Evolutionary conservation across 1,140 invertebrate species (phyloP), one percentile per base, ranked within the genome.

Genomic region (Plodia interpunctella): DNA sequence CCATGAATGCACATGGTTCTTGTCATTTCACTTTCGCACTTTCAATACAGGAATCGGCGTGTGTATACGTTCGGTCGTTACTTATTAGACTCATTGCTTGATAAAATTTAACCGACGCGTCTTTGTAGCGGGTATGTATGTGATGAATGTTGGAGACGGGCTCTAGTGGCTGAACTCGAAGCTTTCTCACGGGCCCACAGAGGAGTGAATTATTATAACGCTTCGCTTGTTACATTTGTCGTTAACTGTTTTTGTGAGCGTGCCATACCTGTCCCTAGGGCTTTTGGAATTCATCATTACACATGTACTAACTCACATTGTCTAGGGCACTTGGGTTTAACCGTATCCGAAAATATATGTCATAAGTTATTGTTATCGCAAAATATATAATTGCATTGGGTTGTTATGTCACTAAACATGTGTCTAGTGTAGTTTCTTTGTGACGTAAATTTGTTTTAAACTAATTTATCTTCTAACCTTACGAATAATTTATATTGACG

Each of bases 201-300:
- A 68, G 63, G 62, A 67, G 70, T 68, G 68, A 68, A 61, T 68
- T 55, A 67, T 49, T 60, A 51, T 77, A 75, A 75, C 57, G 74
- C 74, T 80, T 80, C 50, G 77, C 77, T 77, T 77, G 9, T 54
- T 57, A 72, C 72, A 74, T 68, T 64, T 64, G 65, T 77, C 54
- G 70, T 76, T 80, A 77, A 75, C 71, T 32, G 25, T 65, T 63
- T 73, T 74, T 70, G 83, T 86, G 81, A 88, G 85, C 85, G 85
- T 88, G 85, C 80, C 72, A 78, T 84, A 83, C 83, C 77, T 25
- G 21, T 25, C 6, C 21, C 21, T 76, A 59, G 54, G 67, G 72
- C 63, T 28, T 57, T 55, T 72, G 59, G 64, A 59, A 65, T 66
- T 55, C 3, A 20, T 35, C 18, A 49, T 18, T 19, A 17, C 49